Base-by-base conservation (phyloP, 37 sponge, comb jelly and placozoan species). In the Oopsacas minuta region DNA sequence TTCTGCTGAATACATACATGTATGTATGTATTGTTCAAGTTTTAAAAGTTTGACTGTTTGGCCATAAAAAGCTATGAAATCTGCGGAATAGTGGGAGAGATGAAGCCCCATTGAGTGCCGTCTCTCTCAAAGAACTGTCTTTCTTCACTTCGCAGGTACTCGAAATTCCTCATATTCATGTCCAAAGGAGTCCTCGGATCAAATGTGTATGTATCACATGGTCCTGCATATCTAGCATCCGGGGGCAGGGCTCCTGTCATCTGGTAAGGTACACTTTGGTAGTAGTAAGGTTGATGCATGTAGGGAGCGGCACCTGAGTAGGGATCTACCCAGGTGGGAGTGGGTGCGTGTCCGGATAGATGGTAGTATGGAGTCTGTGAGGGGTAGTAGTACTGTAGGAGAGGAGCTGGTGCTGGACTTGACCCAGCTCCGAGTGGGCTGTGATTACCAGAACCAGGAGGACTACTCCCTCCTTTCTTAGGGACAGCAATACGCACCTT, bases 61-160 rank as follows among this genome's bases (percentile, higher is more conserved):
- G 75, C 75, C 75, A 61, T 61, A 61, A 61, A 42, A 61, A 61
- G 75, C 75, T 61, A 61, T 25, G 75, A 61, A 61, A 61, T 61
- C 75, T 61, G 75, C 20, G 75, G 75, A 32, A 61, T n/a, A 12
- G 75, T 61, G 28, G 75, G 75, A 12, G 75, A 61, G 30, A 61
- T 61, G 75, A 61, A 61, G 20, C 30, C 75, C 75, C 75, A 61
- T 10, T n/a, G 75, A 32, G 75, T 61, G 17, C 75, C 75, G 30
- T 61, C 75, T 61, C 75, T 25, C 30, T 61, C 75, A 34, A 61
- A 34, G 30, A 61, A 61, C 30, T 32, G 22, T 61, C 28, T 61
- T 34, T 61, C 75, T 34, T 61, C 75, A 61, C 28, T 61, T n/a
- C 30, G 75, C 75, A 61, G 20, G 22, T 3, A 61, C 75, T 61